These are phyloP conservation scores for Aramus guarauna DNA, from an alignment of 2,113 vertebrate species.

Conservation along the genomic window DNA sequence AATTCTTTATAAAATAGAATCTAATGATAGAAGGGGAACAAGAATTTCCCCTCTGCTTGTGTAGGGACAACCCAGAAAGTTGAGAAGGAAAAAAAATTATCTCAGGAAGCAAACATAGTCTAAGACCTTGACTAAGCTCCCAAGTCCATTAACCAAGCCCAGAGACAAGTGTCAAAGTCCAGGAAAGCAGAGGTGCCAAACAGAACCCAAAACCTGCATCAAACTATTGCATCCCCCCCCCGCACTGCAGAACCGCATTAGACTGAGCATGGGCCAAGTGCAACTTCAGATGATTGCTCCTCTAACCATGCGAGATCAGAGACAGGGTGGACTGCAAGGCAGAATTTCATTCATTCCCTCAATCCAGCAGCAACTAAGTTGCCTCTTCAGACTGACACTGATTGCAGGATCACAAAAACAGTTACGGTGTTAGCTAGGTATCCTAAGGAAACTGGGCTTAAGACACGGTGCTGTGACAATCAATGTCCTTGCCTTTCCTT, in stretches of 20 bases:
- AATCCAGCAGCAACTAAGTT: background rate
- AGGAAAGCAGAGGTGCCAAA: background rate
- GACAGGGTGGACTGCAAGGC: background rate
- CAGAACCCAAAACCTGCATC: background rate
- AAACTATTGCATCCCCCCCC: background rate
- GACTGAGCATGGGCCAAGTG: background rate
- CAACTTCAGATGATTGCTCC: background rate
- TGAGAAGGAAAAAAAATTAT: background rate
- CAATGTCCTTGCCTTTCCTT: background rate
- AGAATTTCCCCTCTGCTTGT: background rate
- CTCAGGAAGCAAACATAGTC: background rate
- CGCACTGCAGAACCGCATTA: fast-evolving
- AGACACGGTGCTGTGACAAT: background rate
- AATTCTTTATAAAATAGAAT: background rate
- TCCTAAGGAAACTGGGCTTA: background rate
- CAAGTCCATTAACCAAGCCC: background rate
- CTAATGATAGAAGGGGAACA: background rate
- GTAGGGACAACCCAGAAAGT: background rate
- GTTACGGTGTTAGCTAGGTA: background rate
- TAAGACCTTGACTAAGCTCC: background rate
- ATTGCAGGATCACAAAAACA: background rate
- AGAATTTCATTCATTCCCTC: background rate
- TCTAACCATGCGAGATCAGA: fast-evolving
- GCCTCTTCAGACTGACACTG: background rate
- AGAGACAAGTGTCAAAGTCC: background rate